phyloP scores from a whole-genome alignment of 2,888 invertebrate genomes.

The Pycnomerus fuliginosus region DNA sequence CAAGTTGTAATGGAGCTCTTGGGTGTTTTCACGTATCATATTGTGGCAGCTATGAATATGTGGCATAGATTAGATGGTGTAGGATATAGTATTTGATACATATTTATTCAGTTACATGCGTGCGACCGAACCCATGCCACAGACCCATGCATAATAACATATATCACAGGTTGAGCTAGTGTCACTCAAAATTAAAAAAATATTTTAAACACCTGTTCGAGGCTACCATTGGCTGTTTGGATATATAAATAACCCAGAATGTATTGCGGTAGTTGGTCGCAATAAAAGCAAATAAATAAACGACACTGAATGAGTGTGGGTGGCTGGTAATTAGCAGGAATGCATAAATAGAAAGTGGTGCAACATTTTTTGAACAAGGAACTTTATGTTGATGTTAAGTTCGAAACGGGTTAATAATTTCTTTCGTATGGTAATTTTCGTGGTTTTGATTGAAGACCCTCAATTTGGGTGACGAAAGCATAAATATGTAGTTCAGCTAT shows the following conservation, averaged over 20 bases:
- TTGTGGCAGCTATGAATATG: too few species aligned
- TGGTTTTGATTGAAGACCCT: too few species aligned
- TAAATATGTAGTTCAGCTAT: too few species aligned
- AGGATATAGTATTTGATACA: constrained; percentile 24
- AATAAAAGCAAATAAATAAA: constrained; percentile 34
- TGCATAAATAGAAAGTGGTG: constrained; percentile 47
- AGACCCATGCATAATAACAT: constrained; percentile 29
- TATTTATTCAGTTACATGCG: constrained; percentile 28
- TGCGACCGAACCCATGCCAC: constrained; percentile 29
- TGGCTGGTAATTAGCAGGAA: constrained; percentile 47
- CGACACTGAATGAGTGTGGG: constrained; percentile 42
- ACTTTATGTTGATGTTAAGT: too few species aligned
- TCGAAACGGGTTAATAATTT: too few species aligned
- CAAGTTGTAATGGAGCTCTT: too few species aligned
- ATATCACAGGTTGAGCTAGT: constrained; percentile 32
- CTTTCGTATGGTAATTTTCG: too few species aligned
- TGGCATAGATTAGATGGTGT: too few species aligned
- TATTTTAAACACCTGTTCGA: constrained; percentile 40
- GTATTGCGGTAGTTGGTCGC: constrained; percentile 37
- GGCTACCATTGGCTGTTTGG: constrained; percentile 38
- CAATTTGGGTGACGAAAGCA: too few species aligned
- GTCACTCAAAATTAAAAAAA: constrained; percentile 40
- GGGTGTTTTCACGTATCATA: too few species aligned
- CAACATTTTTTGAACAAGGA: too few species aligned
- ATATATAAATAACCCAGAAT: constrained; percentile 29